Evolutionary conservation across 2,113 vertebrate species (phyloP), one percentile per base, ranked within the genome.

Genomic region (Thinocorus orbignyianus): DNA sequence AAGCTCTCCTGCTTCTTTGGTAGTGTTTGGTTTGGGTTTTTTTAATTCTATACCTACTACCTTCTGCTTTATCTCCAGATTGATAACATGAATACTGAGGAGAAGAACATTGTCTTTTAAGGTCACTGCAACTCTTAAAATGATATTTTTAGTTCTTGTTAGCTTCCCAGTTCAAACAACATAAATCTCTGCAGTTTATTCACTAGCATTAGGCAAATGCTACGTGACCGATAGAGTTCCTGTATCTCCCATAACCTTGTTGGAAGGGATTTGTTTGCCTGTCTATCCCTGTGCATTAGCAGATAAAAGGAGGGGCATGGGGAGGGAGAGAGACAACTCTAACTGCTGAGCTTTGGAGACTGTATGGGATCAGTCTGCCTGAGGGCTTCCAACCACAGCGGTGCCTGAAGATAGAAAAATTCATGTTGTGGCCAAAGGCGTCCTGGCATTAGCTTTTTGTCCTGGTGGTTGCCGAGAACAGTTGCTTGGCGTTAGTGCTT

Each of bases 201-300:
- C 79, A 61, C 73, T 68, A 37, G 80, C 44, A 49, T 92, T 89
- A 92, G 33, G 77, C 81, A 93, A 93, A 95, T 86, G 71, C 25
- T 58, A 33, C n/a, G 62, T 89, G 83, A 83, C 58, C 66, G 80
- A 52, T 60, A 76, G 81, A 93, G 83, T 61, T 66, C 85, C 78
- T 96, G 1, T 78, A 62, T 94, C 91, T 95, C 80, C 62, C 54
- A 28, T 91, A 94, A 72, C 92, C 91, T 93, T 91, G 80, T 97
- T 95, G 87, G 74, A 93, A 93, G 74, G 92, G 71, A 91, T 97
- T 81, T 92, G 86, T 95, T 93, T 92, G 37, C 90, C 81, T 58
- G 17, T 79, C 81, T 92, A 16, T 90, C 86, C 78, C 73, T 48
- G 58, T 94, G 60, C 58, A 52, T 96, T 92, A 76, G 35, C 48